Evolutionary conservation across 2,888 invertebrate genomes (phyloP).

Genomic region (Sphaerophoria taeniata): DNA sequence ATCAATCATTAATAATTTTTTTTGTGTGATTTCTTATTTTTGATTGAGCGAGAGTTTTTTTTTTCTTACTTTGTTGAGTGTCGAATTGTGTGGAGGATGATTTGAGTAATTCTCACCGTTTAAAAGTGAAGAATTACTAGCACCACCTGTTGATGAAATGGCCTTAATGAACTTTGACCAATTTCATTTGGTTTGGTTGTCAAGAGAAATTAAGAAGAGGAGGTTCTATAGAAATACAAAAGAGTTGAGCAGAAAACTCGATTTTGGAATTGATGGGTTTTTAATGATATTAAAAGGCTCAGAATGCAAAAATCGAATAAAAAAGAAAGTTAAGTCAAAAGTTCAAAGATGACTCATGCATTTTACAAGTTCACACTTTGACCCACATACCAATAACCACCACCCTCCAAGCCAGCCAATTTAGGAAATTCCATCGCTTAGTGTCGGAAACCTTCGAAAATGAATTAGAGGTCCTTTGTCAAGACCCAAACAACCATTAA

Average conservation of each 20-base stretch:
- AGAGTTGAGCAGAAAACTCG: conserved; percentile 42
- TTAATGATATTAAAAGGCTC: too few relatives aligned
- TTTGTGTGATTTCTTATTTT: conserved; percentile 61
- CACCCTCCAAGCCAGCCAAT: not conserved
- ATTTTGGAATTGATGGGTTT: not conserved
- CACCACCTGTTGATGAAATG: conserved; percentile 15
- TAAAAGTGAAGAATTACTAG: not conserved
- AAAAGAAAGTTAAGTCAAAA: too few relatives aligned
- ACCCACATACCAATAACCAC: too few relatives aligned
- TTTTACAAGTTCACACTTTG: too few relatives aligned
- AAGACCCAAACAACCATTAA: not conserved
- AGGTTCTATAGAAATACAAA: conserved; percentile 10
- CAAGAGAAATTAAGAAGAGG: not conserved
- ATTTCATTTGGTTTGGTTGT: not conserved
- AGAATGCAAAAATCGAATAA: too few relatives aligned
- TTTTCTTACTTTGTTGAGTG: not conserved
- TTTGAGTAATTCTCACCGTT: conserved; percentile 12
- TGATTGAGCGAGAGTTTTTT: conserved; percentile 14
- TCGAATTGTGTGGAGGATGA: not conserved
- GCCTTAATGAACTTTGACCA: conserved; percentile 7
- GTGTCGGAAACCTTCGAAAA: not conserved
- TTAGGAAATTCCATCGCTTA: not conserved
- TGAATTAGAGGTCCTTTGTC: not conserved
- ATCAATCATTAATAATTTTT: conserved; percentile 58
- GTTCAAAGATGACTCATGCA: too few relatives aligned